phyloP scores from a whole-genome alignment of 2,113 vertebrate species.

The Catharus minimus region DNA sequence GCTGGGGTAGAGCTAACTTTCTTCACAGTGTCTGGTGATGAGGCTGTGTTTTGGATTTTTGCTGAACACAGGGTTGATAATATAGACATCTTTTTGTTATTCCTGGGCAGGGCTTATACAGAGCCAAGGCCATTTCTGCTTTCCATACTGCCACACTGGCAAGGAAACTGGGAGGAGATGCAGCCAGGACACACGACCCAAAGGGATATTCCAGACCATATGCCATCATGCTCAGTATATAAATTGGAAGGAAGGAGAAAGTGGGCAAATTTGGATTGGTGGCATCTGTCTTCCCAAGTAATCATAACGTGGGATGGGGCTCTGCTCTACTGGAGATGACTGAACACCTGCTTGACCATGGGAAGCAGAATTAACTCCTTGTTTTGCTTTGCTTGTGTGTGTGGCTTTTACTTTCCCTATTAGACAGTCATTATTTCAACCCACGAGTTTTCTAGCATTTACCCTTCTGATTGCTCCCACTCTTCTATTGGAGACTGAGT shows the following conservation, averaged over 20 bases:
- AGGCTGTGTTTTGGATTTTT: neutral
- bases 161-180: neutral
- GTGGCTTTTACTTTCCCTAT: neutral
- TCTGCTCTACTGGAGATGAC: neutral
- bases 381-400: neutral
- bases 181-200: rapidly evolving
- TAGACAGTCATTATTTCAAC: neutral
- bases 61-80: neutral
- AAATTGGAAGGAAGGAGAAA: neutral
- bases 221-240: neutral
- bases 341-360: neutral
- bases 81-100: neutral
- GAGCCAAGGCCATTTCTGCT: neutral
- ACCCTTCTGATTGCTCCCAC: neutral
- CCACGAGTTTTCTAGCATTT: rapidly evolving
- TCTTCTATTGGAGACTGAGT: neutral
- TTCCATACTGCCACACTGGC: neutral
- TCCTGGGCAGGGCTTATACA: neutral
- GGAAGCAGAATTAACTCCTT: neutral
- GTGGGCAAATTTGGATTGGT: neutral
- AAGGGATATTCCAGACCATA: neutral
- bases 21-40: neutral
- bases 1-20: neutral
- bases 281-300: neutral
- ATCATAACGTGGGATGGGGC: rapidly evolving